Evolutionary conservation across 2,888 invertebrate genomes (phyloP).

Genomic region (Orthosia incerta): DNA sequence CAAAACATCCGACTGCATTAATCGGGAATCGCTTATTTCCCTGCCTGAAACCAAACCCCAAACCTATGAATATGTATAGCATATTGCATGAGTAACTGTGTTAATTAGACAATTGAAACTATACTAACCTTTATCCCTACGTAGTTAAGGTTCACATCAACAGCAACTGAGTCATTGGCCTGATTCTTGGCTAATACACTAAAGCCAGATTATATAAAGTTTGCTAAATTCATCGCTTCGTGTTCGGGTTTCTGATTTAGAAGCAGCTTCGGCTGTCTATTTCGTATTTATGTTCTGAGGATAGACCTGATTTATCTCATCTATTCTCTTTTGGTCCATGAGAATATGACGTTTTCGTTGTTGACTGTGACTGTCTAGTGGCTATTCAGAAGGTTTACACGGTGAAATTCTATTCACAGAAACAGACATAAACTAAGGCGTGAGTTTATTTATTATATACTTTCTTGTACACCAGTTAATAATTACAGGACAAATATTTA

Average conservation of each 20-base stretch:
- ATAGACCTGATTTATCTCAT: background rate
- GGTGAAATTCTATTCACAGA: background rate
- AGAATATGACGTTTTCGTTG: background rate
- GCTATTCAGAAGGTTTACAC: background rate
- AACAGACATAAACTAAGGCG: too few relatives aligned
- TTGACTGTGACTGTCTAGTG: background rate
- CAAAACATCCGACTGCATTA: background rate
- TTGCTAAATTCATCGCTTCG: conserved; percentile 39
- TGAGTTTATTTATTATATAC: too few relatives aligned
- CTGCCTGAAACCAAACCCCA: conserved; percentile 38
- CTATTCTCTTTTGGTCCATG: background rate
- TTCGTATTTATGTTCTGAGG: conserved; percentile 15
- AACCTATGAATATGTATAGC: conserved; percentile 66
- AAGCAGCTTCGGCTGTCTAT: conserved; percentile 40
- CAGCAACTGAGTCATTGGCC: conserved; percentile 26
- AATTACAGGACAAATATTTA: too few relatives aligned
- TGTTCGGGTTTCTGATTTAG: conserved; percentile 37
- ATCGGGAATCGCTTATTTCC: conserved; percentile 5
- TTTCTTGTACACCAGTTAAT: too few relatives aligned
- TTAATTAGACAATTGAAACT: conserved; percentile 37
- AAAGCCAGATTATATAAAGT: conserved; percentile 57
- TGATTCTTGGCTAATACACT: conserved; percentile 57
- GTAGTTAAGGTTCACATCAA: conserved; percentile 16
- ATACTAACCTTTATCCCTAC: conserved; percentile 40
- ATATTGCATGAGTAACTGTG: conserved; percentile 54